Evolutionary conservation across 64 coral and sea anemone genomes (phyloP).

Genomic region (Orbicella faveolata): DNA sequence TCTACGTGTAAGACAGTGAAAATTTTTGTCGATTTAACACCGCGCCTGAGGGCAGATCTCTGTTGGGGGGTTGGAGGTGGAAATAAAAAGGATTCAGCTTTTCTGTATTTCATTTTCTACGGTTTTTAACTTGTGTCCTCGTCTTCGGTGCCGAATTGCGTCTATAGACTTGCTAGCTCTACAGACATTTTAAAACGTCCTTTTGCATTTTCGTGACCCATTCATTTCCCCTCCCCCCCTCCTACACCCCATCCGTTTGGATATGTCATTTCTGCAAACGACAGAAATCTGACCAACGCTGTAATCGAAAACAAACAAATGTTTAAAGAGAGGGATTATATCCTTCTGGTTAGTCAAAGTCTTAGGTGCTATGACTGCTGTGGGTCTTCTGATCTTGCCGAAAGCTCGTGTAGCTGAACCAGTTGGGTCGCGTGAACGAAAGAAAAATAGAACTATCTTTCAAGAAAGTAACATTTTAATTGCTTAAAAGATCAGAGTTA

Average conservation of each 20-base stretch:
- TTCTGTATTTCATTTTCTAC: too few relatives aligned
- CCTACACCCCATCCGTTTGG: not conserved
- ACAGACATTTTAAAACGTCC: too few relatives aligned
- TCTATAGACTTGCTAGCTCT: too few relatives aligned
- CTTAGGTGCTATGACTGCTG: not conserved
- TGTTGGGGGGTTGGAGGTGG: not conserved
- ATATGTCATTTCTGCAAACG: not conserved
- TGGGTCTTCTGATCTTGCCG: too few relatives aligned
- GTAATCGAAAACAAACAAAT: slow-evolving; percentile 7
- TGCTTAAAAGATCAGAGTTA: not conserved
- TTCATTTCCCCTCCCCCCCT: not conserved
- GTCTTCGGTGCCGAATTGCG: too few relatives aligned
- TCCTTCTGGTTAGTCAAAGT: not conserved
- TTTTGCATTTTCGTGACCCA: too few relatives aligned
- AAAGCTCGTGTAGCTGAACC: not conserved
- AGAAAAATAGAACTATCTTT: not conserved
- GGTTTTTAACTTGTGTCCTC: too few relatives aligned
- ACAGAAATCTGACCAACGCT: not conserved
- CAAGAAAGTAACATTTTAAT: not conserved
- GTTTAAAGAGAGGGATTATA: not conserved
- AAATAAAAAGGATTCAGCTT: too few relatives aligned
- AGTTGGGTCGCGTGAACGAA: not conserved
- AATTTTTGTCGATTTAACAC: not conserved
- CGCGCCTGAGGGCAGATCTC: not conserved
- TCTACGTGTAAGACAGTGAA: not conserved